Conservation (phyloP, 1,140 invertebrate species). For the Magallana gigas region DNA sequence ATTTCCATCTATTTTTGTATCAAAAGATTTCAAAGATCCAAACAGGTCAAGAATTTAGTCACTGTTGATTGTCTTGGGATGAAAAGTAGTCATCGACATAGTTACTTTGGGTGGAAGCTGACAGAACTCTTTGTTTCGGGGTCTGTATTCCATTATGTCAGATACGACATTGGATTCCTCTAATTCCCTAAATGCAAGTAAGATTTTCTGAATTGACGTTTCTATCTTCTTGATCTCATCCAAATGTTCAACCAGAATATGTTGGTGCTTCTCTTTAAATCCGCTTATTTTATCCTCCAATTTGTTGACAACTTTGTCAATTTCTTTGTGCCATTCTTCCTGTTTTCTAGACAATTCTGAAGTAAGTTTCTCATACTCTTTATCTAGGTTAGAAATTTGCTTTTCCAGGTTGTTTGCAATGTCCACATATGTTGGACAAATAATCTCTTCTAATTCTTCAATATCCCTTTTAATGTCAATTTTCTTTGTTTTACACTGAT, state of each 20-base stretch:
- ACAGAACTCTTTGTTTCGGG: background rate
- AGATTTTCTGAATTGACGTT: background rate
- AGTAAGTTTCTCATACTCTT: background rate
- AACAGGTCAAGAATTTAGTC: background rate
- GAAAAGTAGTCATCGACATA: background rate
- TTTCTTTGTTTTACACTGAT: background rate
- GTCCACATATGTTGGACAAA: background rate
- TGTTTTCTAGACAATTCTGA: background rate
- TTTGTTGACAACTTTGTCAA: background rate
- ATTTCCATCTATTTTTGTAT: background rate
- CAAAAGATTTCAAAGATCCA: background rate
- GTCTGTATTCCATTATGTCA: background rate
- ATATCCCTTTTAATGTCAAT: background rate
- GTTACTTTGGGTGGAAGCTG: background rate
- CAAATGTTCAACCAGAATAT: background rate
- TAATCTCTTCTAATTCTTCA: background rate
- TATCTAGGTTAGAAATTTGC: background rate
- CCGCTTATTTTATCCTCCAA: background rate
- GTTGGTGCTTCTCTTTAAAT: background rate
- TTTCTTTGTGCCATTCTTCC: background rate
- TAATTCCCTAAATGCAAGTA: background rate
- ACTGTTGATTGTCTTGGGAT: background rate
- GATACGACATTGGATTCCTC: background rate
- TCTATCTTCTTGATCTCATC: background rate
- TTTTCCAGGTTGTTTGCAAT: background rate